Base-by-base conservation (phyloP, 2,888 invertebrate species). In the Tortrix viridana region DNA sequence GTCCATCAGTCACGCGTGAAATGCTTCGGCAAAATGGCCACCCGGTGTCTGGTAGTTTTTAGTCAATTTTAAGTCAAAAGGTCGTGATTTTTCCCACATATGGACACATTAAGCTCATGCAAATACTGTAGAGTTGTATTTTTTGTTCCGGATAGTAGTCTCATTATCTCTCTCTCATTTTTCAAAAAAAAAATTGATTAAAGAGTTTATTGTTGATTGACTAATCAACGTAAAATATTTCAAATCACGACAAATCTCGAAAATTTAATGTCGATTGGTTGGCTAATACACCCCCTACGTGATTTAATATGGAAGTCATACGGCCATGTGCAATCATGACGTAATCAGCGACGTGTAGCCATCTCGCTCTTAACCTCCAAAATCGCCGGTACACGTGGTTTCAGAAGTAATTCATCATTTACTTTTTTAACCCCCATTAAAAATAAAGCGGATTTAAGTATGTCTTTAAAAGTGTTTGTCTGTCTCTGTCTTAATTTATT, bases 261-360 rank as follows among this genome's bases (percentile, higher is more conserved):
- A 32, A 32, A 32, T 32, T 12, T 6, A 20, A 20, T 68, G 41
- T 61, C 68, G 65, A 64, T 19, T 38, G 46, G n/a, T 19, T 46
- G 12, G 14, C 18, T 43, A 67, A 65, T 67, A 65, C 16, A n/a
- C n/a, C 59, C 48, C 65, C 37, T 38, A 57, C 32, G 52, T 59
- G 62, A 67, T 67, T 67, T 67, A 62, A 60, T 47, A 66, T 66
- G 63, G 49, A 32, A 47, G 50, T 58, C 58, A 62, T n/a, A 32
- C 32, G 32, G 22, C 46, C 52, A 38, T 49, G 59, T 60, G 61
- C 56, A 49, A 50, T 57, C 57, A 48, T 58, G 63, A 63, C 58
- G 63, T 63, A 63, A 63, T 18, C 41, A 16, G 32, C 23, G 7
- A 18, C 7, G 43, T 53, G 46, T 4, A 7, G 38, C 20, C 22